Base-by-base conservation (phyloP, 2,888 invertebrate genomes). In the Molanna angustata region DNA sequence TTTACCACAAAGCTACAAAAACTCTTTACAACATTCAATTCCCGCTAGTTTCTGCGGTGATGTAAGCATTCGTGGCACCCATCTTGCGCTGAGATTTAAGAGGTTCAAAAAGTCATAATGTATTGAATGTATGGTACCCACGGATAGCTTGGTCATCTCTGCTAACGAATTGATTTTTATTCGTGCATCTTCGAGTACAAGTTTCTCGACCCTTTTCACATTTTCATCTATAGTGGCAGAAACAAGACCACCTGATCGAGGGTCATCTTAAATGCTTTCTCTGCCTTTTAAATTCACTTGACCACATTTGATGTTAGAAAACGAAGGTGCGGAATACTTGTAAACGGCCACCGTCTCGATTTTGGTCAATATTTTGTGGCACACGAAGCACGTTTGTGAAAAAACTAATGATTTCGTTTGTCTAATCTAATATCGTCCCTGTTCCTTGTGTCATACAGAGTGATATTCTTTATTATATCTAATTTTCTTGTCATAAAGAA, bases 41-140 rank as follows among this genome's bases (percentile, higher is more conserved):
- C 54, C 49, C 48, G 6, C 56, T 33, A 13, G 27, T 62, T n/a
- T 62, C 31, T 64, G 58, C 19, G 19, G 59, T 49, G 61, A 52
- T 41, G 60, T 62, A 58, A 64, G 63, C 61, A 64, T 62, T 61
- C 60, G 57, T 39, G 62, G 62, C 31, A 61, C 60, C 60, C 61
- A 62, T 61, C 60, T 61, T 62, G 60, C 61, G 43, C 61, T 58
- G 58, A 63, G 61, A 37, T 62, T 62, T 33, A 11, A 33, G 33
- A 11, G 33, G 16, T 39, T 14, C 17, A 39, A 18, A 18, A 14
- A 18, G 39, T 39, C 39, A 18, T 39, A 17, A 17, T 16, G 18
- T 17, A 39, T 39, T 39, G 39, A 39, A 16, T 17, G 17, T 17
- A 16, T 39, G 39, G 39, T 39, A 39, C 39, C 39, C 16, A 18